These are phyloP conservation scores for Hylia prasina DNA, from an alignment of 2,113 vertebrate genomes.

Conservation along the genomic window DNA sequence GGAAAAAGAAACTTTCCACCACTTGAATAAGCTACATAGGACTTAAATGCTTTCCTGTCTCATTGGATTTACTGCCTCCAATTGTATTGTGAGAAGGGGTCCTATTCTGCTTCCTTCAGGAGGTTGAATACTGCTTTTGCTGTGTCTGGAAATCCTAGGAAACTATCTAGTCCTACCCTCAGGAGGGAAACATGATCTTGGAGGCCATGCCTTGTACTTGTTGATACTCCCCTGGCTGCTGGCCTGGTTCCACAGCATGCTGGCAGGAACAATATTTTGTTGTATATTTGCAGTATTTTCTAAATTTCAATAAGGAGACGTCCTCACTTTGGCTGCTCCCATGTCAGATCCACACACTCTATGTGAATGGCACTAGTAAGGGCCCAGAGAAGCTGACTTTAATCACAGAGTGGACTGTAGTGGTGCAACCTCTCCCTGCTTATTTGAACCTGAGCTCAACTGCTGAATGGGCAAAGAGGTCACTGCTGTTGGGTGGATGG, in stretches of 20 bases:
- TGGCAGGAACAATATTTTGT: not conserved
- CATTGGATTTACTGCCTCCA: not conserved
- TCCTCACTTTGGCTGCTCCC: accelerated
- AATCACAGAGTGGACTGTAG: too few relatives aligned
- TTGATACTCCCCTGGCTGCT: not conserved
- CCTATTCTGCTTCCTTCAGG: not conserved
- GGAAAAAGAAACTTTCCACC: not conserved
- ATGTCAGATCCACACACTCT: accelerated
- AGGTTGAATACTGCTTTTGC: not conserved
- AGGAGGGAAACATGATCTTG: not conserved
- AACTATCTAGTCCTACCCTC: not conserved
- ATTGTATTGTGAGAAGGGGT: not conserved
- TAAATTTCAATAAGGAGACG: not conserved
- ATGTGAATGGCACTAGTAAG: not conserved
- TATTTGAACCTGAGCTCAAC: not conserved
- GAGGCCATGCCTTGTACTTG: not conserved
- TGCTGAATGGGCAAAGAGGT: not conserved
- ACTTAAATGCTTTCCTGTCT: not conserved
- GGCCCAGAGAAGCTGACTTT: not conserved
- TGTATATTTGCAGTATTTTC: not conserved
- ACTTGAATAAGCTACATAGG: not conserved
- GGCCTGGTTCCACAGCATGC: not conserved
- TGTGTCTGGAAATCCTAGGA: not conserved
- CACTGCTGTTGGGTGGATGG: accelerated
- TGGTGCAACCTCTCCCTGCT: not conserved